phyloP scores from a whole-genome alignment of 2,113 vertebrate species.

The Conger conger region DNA sequence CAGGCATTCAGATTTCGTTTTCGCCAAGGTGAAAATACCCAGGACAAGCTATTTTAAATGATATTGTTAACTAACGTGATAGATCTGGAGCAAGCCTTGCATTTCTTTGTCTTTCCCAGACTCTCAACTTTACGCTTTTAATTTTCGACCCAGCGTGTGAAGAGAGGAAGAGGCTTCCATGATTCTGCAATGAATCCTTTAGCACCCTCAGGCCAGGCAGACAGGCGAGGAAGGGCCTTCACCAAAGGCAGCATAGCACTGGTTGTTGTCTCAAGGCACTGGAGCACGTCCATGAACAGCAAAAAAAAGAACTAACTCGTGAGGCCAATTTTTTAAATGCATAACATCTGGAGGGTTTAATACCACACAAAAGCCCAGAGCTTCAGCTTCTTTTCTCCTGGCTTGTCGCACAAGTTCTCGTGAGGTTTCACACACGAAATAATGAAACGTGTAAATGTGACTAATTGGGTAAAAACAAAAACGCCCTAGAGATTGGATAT shows the following conservation, averaged over 20 bases:
- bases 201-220: neutral
- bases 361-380: neutral
- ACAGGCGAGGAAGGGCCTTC: neutral
- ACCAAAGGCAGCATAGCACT: neutral
- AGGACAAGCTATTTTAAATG: neutral
- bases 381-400: neutral
- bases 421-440: neutral
- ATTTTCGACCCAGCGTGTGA: neutral
- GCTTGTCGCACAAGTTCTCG: neutral
- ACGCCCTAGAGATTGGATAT: slow-evolving; percentile 15
- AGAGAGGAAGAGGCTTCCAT: neutral
- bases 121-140: neutral
- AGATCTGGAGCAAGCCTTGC: neutral
- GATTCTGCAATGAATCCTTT: neutral
- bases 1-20: neutral
- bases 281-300: neutral
- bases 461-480: neutral
- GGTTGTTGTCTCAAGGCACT: neutral
- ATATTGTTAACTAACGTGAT: neutral
- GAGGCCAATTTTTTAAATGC: neutral
- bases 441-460: neutral
- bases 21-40: neutral
- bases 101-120: neutral
- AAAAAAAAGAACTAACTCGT: neutral
- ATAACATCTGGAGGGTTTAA: slow-evolving; percentile 3